Evolutionary conservation across 1,140 invertebrate species (phyloP).

Genomic region (Globodera rostochiensis): DNA sequence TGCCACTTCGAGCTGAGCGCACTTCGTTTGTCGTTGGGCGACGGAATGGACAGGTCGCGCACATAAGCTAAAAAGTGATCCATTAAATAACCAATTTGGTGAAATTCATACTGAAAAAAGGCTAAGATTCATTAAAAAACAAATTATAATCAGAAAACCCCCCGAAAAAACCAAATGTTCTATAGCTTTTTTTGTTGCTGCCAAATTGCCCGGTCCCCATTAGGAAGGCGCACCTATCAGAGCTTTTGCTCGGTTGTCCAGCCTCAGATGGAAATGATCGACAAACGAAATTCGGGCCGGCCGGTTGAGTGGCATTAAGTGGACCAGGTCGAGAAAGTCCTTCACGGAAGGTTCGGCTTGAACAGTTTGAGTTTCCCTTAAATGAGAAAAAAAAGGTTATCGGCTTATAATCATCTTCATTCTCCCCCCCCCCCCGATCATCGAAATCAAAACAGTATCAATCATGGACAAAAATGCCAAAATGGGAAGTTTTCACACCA

Average conservation of each 20-base stretch:
- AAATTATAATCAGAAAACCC: too few species aligned
- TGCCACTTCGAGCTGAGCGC: conserved; percentile 24
- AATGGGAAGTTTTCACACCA: background rate
- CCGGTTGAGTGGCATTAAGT: conserved; percentile 35
- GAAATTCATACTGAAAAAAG: too few species aligned
- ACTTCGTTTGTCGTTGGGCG: conserved; percentile 31
- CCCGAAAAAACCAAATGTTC: too few species aligned
- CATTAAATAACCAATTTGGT: too few species aligned
- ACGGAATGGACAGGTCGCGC: conserved; percentile 39
- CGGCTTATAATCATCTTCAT: background rate
- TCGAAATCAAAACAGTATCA: too few species aligned
- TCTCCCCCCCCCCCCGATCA: too few species aligned
- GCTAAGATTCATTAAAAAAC: too few species aligned
- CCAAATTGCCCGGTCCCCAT: too few species aligned
- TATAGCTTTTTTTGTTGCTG: too few species aligned
- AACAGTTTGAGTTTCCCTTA: conserved; percentile 24
- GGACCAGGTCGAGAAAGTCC: conserved; percentile 28
- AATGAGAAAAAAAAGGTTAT: background rate
- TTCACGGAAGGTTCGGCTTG: conserved; percentile 18
- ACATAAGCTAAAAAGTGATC: conserved; percentile 15
- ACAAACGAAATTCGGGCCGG: conserved; percentile 35
- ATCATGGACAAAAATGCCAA: background rate
- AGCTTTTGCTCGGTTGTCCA: conserved; percentile 44
- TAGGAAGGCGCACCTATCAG: conserved; percentile 7
- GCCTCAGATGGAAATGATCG: conserved; percentile 31